phyloP scores from a whole-genome alignment of 2,888 invertebrate species.

The Tricholauxania praeusta region DNA sequence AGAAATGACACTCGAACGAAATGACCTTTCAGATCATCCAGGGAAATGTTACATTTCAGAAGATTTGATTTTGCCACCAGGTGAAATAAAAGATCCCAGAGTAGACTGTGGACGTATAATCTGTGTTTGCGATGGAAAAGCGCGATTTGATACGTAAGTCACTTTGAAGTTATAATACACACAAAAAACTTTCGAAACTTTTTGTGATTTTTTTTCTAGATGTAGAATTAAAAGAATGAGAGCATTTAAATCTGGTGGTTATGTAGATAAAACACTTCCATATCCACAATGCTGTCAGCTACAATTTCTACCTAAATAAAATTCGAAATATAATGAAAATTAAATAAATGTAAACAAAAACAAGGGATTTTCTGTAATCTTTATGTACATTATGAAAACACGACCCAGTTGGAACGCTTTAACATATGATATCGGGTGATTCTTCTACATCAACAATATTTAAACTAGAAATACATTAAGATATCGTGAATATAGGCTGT shows the following conservation, averaged over 20 bases:
- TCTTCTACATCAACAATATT: too few relatives aligned
- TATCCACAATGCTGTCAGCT: constrained; percentile 40
- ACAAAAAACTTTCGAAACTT: neutral
- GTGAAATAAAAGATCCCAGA: constrained; percentile 40
- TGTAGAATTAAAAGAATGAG: constrained; percentile 42
- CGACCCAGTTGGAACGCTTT: too few relatives aligned
- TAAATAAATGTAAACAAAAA: too few relatives aligned
- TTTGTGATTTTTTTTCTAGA: constrained; percentile 24
- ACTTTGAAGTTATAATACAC: neutral
- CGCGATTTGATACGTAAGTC: constrained; percentile 47
- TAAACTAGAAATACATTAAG: too few relatives aligned
- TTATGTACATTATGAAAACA: too few relatives aligned
- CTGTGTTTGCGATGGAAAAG: constrained; percentile 44
- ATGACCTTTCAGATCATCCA: constrained; percentile 45
- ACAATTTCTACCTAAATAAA: neutral
- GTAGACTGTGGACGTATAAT: constrained; percentile 46
- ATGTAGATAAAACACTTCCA: neutral
- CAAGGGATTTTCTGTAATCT: too few relatives aligned
- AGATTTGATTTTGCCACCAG: constrained; percentile 43
- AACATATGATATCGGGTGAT: too few relatives aligned
- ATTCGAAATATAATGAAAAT: constrained; percentile 11
- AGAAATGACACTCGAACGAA: constrained; percentile 18
- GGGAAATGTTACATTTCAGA: constrained; percentile 51
- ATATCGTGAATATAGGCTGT: too few relatives aligned
- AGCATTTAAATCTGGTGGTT: constrained; percentile 44